These are phyloP conservation scores for Chiropotes sagulatus DNA, from an alignment of 2,797 vertebrate species.

Conservation along the genomic window DNA sequence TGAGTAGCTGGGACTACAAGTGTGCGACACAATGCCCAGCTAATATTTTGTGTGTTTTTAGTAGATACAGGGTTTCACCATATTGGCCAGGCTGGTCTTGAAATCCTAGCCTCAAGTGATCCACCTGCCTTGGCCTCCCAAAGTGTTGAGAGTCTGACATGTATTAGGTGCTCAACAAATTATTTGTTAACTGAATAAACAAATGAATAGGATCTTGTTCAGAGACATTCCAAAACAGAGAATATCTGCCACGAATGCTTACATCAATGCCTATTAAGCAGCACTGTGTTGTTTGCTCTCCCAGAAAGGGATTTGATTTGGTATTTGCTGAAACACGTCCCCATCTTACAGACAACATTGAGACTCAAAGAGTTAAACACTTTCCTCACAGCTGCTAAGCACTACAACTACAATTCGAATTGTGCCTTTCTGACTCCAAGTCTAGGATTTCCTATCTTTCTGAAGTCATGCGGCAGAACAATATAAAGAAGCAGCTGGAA, in stretches of 20 bases:
- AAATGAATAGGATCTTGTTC: not conserved
- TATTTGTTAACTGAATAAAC: not conserved
- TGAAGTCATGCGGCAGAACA: not conserved
- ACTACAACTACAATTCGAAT: not conserved
- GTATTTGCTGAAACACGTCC: not conserved
- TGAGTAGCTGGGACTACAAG: not conserved
- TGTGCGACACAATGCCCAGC: accelerated
- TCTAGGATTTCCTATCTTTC: not conserved
- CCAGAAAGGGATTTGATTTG: not conserved
- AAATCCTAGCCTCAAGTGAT: not conserved
- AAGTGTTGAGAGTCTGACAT: not conserved
- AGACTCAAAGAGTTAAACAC: not conserved
- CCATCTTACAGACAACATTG: not conserved
- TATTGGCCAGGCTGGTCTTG: not conserved
- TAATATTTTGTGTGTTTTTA: not conserved
- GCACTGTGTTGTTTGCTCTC: not conserved
- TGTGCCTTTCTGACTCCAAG: not conserved
- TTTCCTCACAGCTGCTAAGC: not conserved
- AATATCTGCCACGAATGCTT: not conserved
- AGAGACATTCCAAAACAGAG: not conserved
- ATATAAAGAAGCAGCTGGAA: not conserved
- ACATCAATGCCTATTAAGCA: not conserved
- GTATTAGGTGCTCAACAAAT: not conserved
- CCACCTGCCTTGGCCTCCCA: not conserved
- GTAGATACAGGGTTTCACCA: not conserved